Base-by-base conservation (phyloP, 2,888 invertebrate genomes). In the Pollenia amentaria region DNA sequence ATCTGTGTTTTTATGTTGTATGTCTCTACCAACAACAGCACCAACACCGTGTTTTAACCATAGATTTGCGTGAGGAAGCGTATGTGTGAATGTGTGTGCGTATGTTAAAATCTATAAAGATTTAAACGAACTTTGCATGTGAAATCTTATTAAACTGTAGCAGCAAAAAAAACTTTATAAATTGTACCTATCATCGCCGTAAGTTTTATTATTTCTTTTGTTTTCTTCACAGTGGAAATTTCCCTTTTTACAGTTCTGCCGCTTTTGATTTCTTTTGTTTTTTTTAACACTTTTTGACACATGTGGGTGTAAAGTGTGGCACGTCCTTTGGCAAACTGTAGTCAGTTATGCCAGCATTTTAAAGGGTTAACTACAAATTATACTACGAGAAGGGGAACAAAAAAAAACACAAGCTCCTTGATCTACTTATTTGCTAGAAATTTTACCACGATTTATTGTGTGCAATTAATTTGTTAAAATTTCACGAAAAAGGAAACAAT, bases 391-490 rank as follows among this genome's bases (percentile, higher is more conserved):
- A 18, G 60, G 55, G 40, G 16, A 60, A 40, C 29, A 40, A 16
- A 51, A 18, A 29, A 57, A 38, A 78, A 48, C 57, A 21, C 62
- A 77, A 81, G 80, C 84, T 87, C 87, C 87, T 87, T 87, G 87
- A 87, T 87, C 87, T 84, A 87, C 84, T 87, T 87, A 87, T 87
- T 87, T 84, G 84, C 72, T 84, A 69, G 84, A 77, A 85, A 87
- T 81, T 84, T 87, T 87, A 78, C 87, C 90, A 89, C 89, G 91
- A 91, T 91, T 91, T 92, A 91, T 91, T 90, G 92, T 90, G 90
- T 90, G 91, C 92, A 92, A 91, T 91, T 91, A 91, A 92, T 91
- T 91, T 91, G 91, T 91, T 92, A 92, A 92, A 91, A 90, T 91
- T 91, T 87, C 87, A 87, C 87, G 87, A 87, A 87, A 84, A 87